Evolutionary conservation across 1,140 invertebrate species (phyloP).

Genomic region (Dysdera silvatica): DNA sequence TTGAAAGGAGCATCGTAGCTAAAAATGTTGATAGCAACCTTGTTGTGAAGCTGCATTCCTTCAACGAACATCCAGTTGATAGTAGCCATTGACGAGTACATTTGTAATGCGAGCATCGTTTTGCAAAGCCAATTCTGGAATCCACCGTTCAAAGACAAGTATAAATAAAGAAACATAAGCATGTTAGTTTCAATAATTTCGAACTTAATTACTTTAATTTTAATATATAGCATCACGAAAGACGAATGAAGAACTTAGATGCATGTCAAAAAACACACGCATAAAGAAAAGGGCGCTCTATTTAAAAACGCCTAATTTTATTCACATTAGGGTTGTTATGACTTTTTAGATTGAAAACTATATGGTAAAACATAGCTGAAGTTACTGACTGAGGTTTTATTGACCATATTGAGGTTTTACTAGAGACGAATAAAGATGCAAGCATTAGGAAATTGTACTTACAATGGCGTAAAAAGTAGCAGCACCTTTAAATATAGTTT

Average conservation of each 20-base stretch:
- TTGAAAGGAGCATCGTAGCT: slow-evolving; percentile 46
- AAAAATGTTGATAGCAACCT: slow-evolving; percentile 50
- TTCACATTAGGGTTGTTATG: not conserved
- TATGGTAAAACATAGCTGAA: not conserved
- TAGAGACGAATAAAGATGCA: not conserved
- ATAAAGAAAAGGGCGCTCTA: no score
- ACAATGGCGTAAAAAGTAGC: slow-evolving; percentile 33
- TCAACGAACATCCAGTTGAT: slow-evolving; percentile 56
- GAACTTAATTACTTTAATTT: not conserved
- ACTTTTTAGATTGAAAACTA: not conserved
- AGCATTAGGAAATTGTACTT: slow-evolving; percentile 15
- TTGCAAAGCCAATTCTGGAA: slow-evolving; percentile 48
- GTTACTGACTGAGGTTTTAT: not conserved
- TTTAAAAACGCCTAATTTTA: not conserved
- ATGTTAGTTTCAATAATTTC: not conserved
- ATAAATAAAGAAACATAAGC: slow-evolving; percentile 18
- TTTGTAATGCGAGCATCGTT: slow-evolving; percentile 42
- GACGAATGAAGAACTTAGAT: no score
- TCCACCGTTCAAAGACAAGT: no score
- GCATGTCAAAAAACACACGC: no score
- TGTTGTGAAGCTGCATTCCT: slow-evolving; percentile 49
- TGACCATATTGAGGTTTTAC: not conserved
- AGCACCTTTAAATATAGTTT: slow-evolving; percentile 31
- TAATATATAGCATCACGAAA: no score
- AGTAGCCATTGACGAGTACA: slow-evolving; percentile 48